A percentile compares a stretch with the other conserved stretches of the same genome.
Conservation (phyloP, 2,797 vertebrate species). For the Chelonia mydas region DNA sequence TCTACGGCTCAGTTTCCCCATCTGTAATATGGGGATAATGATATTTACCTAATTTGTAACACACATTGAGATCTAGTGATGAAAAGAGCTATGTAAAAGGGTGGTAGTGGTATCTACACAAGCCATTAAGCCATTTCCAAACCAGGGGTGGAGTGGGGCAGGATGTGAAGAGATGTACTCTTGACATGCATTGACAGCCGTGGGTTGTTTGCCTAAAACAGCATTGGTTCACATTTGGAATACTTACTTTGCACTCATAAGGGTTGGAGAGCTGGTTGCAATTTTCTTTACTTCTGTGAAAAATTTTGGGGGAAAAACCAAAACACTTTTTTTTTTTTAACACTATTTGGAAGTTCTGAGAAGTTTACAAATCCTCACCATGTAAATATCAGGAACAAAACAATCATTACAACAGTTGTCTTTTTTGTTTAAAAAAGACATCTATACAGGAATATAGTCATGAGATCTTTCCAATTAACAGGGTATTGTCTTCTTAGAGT, state of each 20-base stretch:
- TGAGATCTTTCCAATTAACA: background rate
- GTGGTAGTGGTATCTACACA: background rate
- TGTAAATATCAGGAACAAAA: background rate
- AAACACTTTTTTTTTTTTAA: background rate
- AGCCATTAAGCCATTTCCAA: background rate
- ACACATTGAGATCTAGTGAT: background rate
- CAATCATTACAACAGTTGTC: background rate
- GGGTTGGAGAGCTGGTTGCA: background rate
- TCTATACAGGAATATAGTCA: background rate
- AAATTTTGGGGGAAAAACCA: background rate
- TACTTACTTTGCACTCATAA: background rate
- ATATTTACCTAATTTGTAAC: background rate
- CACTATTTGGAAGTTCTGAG: background rate
- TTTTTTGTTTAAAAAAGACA: background rate
- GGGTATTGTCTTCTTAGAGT: background rate
- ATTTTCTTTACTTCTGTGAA: background rate
- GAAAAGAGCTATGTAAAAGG: background rate
- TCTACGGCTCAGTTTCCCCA: rapidly evolving
- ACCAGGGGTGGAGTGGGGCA: background rate
- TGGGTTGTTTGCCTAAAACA: background rate
- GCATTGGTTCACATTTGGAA: background rate
- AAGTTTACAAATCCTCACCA: background rate
- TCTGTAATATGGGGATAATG: background rate
- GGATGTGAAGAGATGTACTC: background rate
- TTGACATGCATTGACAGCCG: background rate